Conservation (phyloP, 2,888 invertebrate genomes). For the Thalpophila matura region DNA sequence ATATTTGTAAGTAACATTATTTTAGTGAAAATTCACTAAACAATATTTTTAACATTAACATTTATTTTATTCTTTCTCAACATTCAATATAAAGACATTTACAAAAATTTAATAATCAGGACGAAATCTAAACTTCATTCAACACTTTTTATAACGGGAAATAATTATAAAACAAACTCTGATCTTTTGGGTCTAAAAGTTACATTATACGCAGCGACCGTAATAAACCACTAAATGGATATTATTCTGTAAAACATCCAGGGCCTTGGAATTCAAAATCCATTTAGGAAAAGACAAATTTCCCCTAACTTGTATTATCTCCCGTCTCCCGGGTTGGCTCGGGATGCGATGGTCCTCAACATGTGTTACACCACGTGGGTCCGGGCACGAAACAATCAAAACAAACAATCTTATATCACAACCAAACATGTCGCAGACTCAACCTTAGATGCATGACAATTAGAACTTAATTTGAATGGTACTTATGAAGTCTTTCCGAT, state of each 20-base stretch:
- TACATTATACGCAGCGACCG: not conserved
- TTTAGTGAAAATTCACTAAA: too few relatives aligned
- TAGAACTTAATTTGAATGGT: constrained; percentile 34
- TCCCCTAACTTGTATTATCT: constrained; percentile 74
- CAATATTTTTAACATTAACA: too few relatives aligned
- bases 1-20: too few relatives aligned
- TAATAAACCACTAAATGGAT: constrained; percentile 11
- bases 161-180: not conserved
- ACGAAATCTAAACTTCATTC: not conserved
- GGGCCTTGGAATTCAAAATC: constrained; percentile 33
- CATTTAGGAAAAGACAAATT: constrained; percentile 62
- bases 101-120: not conserved
- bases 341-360: constrained; percentile 82
- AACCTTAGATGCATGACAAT: fast-evolving
- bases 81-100: too few relatives aligned
- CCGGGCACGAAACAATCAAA: constrained; percentile 67
- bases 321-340: constrained; percentile 84
- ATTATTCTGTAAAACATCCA: constrained; percentile 2
- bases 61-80: too few relatives aligned
- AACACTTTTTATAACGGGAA: constrained; percentile 1
- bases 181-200: not conserved
- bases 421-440: constrained; percentile 24
- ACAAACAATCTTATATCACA: constrained; percentile 57
- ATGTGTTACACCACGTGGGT: constrained; percentile 89
- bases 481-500: constrained; percentile 23